These are phyloP conservation scores for Coenonympha glycerion DNA, from an alignment of 2,888 invertebrate genomes.

Conservation along the genomic window DNA sequence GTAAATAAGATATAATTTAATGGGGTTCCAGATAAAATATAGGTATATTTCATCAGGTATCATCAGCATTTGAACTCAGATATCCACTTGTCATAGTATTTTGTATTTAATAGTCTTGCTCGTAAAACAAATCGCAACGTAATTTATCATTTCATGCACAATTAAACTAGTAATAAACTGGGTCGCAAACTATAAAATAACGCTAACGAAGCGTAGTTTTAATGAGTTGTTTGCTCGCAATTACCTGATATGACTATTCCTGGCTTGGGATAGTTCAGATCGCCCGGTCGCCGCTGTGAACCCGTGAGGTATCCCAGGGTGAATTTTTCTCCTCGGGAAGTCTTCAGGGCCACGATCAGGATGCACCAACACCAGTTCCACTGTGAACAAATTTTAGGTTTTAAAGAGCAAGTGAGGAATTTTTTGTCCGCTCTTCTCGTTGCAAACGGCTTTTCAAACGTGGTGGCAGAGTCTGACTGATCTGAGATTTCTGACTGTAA, in stretches of 20 bases:
- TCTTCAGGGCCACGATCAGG: constrained; percentile 39
- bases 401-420: too few relatives aligned
- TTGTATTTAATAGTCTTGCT: neutral
- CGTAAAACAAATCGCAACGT: neutral
- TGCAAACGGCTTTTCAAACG: too few relatives aligned
- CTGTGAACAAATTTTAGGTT: constrained; percentile 49
- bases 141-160: constrained; percentile 1
- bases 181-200: neutral
- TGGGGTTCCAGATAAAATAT: too few relatives aligned
- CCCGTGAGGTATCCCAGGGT: constrained; percentile 91
- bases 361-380: constrained; percentile 54
- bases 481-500: too few relatives aligned
- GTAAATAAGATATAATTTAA: too few relatives aligned
- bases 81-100: neutral
- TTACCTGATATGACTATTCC: constrained; percentile 77
- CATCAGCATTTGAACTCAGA: neutral
- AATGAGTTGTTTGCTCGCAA: neutral
- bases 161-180: neutral
- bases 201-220: neutral
- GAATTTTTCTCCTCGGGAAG: constrained; percentile 74
- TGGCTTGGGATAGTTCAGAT: constrained; percentile 86
- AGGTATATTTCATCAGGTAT: neutral
- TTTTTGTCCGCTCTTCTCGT: too few relatives aligned
- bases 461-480: too few relatives aligned
- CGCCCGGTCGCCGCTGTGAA: constrained; percentile 84